phyloP scores from a whole-genome alignment of 1,140 invertebrate genomes.

The Philopotamus ludificatus region DNA sequence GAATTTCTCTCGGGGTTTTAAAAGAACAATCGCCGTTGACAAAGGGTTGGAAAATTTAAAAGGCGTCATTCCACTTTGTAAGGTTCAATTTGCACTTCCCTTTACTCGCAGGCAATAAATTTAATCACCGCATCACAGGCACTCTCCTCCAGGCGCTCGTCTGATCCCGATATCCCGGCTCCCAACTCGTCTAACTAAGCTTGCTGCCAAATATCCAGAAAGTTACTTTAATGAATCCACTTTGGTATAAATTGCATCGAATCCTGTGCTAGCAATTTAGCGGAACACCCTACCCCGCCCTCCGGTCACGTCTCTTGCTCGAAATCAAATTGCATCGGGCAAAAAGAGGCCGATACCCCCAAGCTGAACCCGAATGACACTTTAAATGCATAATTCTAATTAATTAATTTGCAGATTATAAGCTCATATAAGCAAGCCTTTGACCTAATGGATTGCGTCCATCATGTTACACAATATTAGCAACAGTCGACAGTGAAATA shows the following conservation, averaged over 20 bases:
- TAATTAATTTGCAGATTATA: no score
- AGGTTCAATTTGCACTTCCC: background rate
- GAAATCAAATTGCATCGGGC: background rate
- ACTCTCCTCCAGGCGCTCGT: background rate
- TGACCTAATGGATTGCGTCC: no score
- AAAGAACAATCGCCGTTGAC: no score
- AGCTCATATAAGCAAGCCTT: no score
- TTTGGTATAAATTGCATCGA: slow-evolving; percentile 21
- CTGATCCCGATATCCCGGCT: slow-evolving; percentile 1
- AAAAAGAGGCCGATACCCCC: no score
- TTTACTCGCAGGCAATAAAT: slow-evolving; percentile 7
- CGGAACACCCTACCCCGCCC: background rate
- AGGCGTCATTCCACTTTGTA: background rate
- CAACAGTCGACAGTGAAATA: no score
- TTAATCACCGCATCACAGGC: slow-evolving; percentile 20
- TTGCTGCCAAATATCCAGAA: slow-evolving; percentile 13
- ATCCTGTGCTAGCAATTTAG: background rate
- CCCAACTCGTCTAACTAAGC: background rate
- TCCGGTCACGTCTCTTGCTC: no score
- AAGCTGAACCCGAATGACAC: no score
- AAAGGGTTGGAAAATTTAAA: background rate
- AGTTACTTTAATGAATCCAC: slow-evolving; percentile 26
- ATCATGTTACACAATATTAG: no score
- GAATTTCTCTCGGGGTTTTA: no score
- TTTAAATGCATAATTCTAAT: no score